A percentile compares a stretch with the other conserved stretches of the same genome.
Evolutionary conservation across 2,888 invertebrate species (phyloP).

Genomic region (Chloromyia formosa): DNA sequence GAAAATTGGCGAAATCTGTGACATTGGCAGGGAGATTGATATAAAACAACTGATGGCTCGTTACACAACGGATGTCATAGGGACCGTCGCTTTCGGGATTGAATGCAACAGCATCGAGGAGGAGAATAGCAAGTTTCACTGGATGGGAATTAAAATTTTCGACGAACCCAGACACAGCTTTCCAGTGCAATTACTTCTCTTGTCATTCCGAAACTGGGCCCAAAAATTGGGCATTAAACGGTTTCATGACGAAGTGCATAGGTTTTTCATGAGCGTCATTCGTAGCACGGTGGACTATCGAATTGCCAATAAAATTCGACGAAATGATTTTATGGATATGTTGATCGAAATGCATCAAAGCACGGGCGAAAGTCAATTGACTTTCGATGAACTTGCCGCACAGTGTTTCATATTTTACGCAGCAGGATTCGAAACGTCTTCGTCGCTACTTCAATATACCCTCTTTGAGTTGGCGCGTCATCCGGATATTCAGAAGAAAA

Average conservation of each 20-base stretch:
- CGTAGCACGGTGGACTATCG: constrained; percentile 61
- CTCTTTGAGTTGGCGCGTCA: constrained; percentile 56
- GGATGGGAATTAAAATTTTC: constrained; percentile 11
- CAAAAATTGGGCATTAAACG: constrained; percentile 49
- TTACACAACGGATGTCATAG: constrained; percentile 30
- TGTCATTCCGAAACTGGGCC: background rate
- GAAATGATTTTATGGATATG: constrained; percentile 67
- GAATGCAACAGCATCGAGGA: constrained; percentile 26
- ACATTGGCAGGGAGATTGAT: background rate
- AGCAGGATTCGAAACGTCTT: constrained; percentile 59
- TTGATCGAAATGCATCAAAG: constrained; percentile 63
- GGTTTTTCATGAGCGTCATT: constrained; percentile 58
- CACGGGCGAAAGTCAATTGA: background rate
- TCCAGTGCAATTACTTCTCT: background rate
- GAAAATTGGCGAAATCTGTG: constrained; percentile 2
- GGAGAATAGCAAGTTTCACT: constrained; percentile 7
- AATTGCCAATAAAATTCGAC: constrained; percentile 57
- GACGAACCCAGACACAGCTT: constrained; percentile 1
- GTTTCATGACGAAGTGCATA: constrained; percentile 54
- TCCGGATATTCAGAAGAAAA: constrained; percentile 55
- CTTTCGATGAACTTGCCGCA: constrained; percentile 51
- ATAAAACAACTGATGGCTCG: constrained; percentile 30
- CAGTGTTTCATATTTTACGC: constrained; percentile 56
- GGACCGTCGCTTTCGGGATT: constrained; percentile 25
- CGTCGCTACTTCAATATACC: constrained; percentile 56